Evolutionary conservation across 2,888 invertebrate species (phyloP).

Genomic region (Nemapogon koenigi): DNA sequence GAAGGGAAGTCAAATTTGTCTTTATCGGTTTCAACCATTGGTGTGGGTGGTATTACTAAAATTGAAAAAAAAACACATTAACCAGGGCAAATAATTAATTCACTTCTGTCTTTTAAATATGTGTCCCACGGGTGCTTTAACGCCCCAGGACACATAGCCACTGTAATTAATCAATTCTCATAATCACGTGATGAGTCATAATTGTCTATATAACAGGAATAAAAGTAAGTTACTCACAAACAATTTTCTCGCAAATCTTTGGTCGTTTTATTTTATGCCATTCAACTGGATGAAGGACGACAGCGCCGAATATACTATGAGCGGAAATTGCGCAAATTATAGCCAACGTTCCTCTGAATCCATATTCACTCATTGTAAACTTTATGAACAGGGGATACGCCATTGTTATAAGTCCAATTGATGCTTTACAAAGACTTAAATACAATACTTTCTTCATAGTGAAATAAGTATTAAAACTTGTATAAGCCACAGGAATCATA

Average conservation of each 20-base stretch:
- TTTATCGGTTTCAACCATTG: slow-evolving; percentile 35
- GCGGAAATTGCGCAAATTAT: slow-evolving; percentile 71
- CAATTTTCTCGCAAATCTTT: slow-evolving; percentile 45
- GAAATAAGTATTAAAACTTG: slow-evolving; percentile 78
- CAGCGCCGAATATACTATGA: slow-evolving; percentile 71
- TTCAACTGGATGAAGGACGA: slow-evolving; percentile 75
- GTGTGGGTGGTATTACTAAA: slow-evolving; percentile 55
- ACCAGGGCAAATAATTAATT: not conserved
- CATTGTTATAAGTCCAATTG: slow-evolving; percentile 72
- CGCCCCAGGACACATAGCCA: too few relatives aligned
- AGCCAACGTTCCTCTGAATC: slow-evolving; percentile 75
- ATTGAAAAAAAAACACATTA: slow-evolving; percentile 15
- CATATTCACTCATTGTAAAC: slow-evolving; percentile 67
- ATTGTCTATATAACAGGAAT: too few relatives aligned
- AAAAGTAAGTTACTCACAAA: slow-evolving; percentile 35
- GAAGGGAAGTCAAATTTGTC: slow-evolving; percentile 35
- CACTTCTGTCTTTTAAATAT: too few relatives aligned
- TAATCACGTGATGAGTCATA: too few relatives aligned
- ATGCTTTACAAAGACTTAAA: slow-evolving; percentile 73
- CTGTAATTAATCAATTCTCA: too few relatives aligned
- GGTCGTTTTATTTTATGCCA: slow-evolving; percentile 68
- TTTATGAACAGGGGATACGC: slow-evolving; percentile 71
- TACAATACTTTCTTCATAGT: slow-evolving; percentile 73
- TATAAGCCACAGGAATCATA: slow-evolving; percentile 74
- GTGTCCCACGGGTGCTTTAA: too few relatives aligned